These are phyloP conservation scores for Amblyopsis hoosieri DNA, from an alignment of 2,797 vertebrate species.

Conservation along the genomic window DNA sequence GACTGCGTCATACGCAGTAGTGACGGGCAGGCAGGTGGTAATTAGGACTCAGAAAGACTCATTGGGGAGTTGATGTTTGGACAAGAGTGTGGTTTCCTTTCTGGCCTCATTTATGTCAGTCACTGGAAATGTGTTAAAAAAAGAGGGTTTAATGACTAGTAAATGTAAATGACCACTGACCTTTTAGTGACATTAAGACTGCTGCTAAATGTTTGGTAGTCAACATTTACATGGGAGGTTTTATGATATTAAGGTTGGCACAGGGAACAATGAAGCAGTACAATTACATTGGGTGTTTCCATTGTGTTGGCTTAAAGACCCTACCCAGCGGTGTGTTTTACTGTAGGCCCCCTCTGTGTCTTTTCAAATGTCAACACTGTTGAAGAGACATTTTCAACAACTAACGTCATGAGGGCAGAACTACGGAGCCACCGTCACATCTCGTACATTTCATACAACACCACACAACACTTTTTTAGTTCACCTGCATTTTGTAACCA, in stretches of 20 bases:
- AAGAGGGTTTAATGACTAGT: neutral
- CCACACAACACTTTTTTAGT: neutral
- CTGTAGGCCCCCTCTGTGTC: too few species aligned
- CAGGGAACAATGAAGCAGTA: too few species aligned
- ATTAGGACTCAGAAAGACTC: slow-evolving; percentile 24
- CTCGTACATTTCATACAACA: neutral
- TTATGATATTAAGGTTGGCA: neutral
- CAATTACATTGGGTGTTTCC: neutral
- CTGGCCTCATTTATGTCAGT: slow-evolving; percentile 15
- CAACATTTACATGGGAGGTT: neutral
- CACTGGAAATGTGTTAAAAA: neutral
- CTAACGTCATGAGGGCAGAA: too few species aligned
- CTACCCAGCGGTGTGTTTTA: too few species aligned
- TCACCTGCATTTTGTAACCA: too few species aligned
- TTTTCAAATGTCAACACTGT: too few species aligned
- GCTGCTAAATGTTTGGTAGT: slow-evolving; percentile 5
- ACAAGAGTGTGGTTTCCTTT: slow-evolving; percentile 28
- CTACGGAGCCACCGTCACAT: too few species aligned
- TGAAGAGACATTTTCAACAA: too few species aligned
- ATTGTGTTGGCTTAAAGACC: neutral
- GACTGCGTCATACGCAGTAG: slow-evolving; percentile 3
- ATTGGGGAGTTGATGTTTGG: slow-evolving; percentile 22
- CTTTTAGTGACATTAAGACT: neutral
- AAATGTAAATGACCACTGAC: slow-evolving; percentile 5
- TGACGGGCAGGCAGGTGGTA: slow-evolving; percentile 11